A percentile compares a stretch with the other conserved stretches of the same genome.
phyloP scores from a whole-genome alignment of 2,113 vertebrate genomes.

The Ondatra zibethicus region DNA sequence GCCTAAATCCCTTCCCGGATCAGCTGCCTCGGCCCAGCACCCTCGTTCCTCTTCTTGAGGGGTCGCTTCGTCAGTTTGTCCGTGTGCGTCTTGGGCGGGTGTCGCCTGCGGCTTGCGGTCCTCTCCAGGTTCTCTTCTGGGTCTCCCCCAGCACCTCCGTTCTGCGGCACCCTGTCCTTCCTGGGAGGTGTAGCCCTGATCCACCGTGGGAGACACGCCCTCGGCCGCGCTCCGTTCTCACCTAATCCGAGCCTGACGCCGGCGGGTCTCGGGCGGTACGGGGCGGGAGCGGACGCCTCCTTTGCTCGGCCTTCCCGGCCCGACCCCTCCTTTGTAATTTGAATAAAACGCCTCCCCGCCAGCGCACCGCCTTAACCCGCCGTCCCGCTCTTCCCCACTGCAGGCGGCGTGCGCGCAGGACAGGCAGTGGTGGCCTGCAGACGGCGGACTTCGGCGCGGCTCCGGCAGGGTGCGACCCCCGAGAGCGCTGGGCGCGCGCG shows the following conservation, averaged over 20 bases:
- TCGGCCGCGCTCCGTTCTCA: slow-evolving; percentile 58
- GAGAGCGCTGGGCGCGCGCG: slow-evolving; percentile 37
- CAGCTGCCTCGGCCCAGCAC: not conserved
- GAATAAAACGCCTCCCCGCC: slow-evolving; percentile 74
- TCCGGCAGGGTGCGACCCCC: not conserved
- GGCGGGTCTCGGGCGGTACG: not conserved
- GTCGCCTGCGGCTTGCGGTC: not conserved
- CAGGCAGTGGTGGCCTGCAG: not conserved
- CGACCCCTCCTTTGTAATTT: slow-evolving; percentile 83
- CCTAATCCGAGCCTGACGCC: slow-evolving; percentile 85
- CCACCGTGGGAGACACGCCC: slow-evolving; percentile 79
- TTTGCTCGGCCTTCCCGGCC: not conserved
- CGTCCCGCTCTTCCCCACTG: slow-evolving; percentile 50
- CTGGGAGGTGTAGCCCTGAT: not conserved
- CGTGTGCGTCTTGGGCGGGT: fast-evolving
- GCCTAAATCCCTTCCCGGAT: not conserved
- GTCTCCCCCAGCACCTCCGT: not conserved
- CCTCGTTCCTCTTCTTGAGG: not conserved
- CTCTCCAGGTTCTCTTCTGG: not conserved
- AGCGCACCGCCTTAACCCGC: slow-evolving; percentile 50
- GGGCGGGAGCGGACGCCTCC: slow-evolving; percentile 63
- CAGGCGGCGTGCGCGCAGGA: slow-evolving; percentile 65
- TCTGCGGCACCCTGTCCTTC: not conserved
- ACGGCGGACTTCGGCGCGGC: slow-evolving; percentile 16
- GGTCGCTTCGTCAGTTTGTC: not conserved